Conservation (phyloP, 2,888 invertebrate species). For the Cylindroiulus punctatus region DNA sequence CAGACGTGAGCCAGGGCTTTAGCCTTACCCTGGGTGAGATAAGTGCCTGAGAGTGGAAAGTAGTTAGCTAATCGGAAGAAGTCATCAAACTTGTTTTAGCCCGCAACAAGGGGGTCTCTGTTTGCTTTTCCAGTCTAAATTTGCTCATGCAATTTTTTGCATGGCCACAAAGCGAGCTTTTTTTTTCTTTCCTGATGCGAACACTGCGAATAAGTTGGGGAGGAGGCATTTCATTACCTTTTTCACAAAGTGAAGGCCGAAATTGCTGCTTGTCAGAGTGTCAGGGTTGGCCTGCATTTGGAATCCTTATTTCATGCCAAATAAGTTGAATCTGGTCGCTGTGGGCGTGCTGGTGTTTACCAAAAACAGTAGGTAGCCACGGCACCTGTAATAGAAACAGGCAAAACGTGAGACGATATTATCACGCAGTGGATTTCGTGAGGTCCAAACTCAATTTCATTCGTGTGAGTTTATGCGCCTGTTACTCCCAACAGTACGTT, state of each 20-base stretch:
- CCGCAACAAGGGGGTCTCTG: constrained; percentile 31
- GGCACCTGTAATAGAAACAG: neutral
- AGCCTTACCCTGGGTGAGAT: constrained; percentile 20
- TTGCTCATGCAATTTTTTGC: neutral
- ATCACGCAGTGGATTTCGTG: neutral
- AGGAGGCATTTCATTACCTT: constrained; percentile 22
- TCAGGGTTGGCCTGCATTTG: constrained; percentile 28
- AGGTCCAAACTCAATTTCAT: neutral
- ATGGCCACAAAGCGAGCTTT: neutral
- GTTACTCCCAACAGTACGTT: neutral
- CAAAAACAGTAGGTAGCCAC: constrained; percentile 8
- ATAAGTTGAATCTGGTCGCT: constrained; percentile 12
- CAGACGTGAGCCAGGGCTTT: neutral
- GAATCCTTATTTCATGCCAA: constrained; percentile 15
- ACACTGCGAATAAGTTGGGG: neutral
- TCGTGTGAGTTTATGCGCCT: neutral
- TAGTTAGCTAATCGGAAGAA: constrained; percentile 11
- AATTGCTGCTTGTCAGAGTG: neutral
- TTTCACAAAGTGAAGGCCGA: constrained; percentile 17
- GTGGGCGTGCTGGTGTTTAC: neutral
- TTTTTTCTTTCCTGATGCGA: neutral
- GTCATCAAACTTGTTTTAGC: constrained; percentile 37
- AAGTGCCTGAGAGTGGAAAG: constrained; percentile 10
- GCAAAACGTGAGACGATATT: neutral
- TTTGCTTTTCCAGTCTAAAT: constrained; percentile 29